phyloP scores from a whole-genome alignment of 1,140 invertebrate species.

The Musca vetustissima region DNA sequence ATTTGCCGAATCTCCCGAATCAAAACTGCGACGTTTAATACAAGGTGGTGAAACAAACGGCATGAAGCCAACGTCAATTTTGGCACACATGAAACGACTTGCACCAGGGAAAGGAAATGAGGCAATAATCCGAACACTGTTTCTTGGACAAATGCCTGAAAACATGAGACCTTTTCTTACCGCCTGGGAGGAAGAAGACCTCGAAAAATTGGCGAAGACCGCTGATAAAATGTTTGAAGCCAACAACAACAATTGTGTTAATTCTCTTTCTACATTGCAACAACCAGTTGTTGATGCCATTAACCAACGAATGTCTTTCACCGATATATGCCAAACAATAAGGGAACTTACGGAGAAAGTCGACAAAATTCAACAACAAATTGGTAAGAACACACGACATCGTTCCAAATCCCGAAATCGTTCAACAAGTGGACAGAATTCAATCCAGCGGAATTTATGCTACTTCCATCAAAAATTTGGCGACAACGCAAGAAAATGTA shows the following conservation, averaged over 20 bases:
- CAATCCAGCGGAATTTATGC: not conserved
- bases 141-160: conserved; percentile 22
- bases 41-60: conserved; percentile 18
- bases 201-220: conserved; percentile 3
- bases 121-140: conserved; percentile 5
- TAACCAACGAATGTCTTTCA: not conserved
- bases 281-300: not conserved
- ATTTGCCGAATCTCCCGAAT: conserved; percentile 24
- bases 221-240: conserved; percentile 3
- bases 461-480: not conserved
- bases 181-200: not conserved
- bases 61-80: conserved; percentile 12
- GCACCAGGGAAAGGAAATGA: not conserved
- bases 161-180: not conserved
- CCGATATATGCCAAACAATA: no score
- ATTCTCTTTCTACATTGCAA: not conserved
- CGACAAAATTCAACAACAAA: not conserved
- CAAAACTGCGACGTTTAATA: conserved; percentile 12
- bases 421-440: not conserved
- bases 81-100: not conserved
- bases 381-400: not conserved
- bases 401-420: no score
- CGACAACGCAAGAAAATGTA: not conserved
- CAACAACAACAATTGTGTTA: not conserved
- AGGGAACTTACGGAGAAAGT: no score